These are phyloP conservation scores for Enteromius viviparus DNA, from an alignment of 2,797 vertebrate species.

Conservation along the genomic window DNA sequence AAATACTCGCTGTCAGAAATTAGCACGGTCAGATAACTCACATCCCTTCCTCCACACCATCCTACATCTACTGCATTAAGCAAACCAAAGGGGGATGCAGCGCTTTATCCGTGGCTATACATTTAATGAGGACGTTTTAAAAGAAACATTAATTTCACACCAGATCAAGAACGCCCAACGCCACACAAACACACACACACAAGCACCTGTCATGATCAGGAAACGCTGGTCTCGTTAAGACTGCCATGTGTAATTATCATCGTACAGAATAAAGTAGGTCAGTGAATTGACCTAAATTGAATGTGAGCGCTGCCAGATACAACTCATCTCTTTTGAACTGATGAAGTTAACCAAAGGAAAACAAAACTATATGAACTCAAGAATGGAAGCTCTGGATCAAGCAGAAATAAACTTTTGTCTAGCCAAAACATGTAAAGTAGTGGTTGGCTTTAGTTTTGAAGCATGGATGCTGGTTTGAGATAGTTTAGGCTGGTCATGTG, in stretches of 20 bases:
- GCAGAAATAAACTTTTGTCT: not conserved
- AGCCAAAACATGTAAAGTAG: not conserved
- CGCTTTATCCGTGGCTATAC: constrained; percentile 30
- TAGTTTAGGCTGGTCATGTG: no score
- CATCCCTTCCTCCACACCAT: constrained; percentile 6
- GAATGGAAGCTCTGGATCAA: not conserved
- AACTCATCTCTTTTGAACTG: constrained; percentile 47
- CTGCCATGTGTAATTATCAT: constrained; percentile 64
- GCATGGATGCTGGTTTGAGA: no score
- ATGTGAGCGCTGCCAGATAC: constrained; percentile 50
- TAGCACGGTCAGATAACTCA: constrained; percentile 28
- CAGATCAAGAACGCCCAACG: not conserved
- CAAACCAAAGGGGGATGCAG: constrained; percentile 7
- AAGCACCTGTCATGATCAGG: constrained; percentile 26
- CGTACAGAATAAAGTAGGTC: constrained; percentile 60
- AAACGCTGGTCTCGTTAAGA: constrained; percentile 54
- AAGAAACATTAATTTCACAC: constrained; percentile 59
- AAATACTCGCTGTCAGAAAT: constrained; percentile 12
- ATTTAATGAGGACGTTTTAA: constrained; percentile 49
- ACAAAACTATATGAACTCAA: constrained; percentile 12
- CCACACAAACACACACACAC: constrained; percentile 41
- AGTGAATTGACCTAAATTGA: constrained; percentile 62
- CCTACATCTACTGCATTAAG: not conserved
- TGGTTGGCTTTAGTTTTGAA: no score
- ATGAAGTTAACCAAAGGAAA: constrained; percentile 34